Percentiles rank a stretch among this genome's conserved stretches.
These are phyloP conservation scores for Megalurothrips usitatus DNA, from an alignment of 2,888 invertebrate genomes.

Conservation along the genomic window DNA sequence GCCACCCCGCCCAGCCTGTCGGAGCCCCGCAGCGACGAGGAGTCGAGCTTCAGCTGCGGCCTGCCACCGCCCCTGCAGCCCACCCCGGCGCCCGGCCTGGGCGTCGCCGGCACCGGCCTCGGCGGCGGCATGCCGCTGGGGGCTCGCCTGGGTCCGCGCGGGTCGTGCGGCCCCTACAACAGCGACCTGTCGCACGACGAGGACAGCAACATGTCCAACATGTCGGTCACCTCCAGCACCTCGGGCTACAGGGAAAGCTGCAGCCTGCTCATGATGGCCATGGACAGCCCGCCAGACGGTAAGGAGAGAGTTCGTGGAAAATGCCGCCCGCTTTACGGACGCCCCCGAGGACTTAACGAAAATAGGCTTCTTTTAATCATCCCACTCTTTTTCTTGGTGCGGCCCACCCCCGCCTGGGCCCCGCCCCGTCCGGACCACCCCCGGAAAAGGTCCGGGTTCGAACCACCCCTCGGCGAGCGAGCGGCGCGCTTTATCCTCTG, in stretches of 20 bases:
- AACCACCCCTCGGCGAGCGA: too few relatives aligned
- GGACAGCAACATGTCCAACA: constrained; percentile 61
- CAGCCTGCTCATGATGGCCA: constrained; percentile 58
- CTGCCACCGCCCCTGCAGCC: constrained; percentile 11
- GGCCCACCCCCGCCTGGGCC: too few relatives aligned
- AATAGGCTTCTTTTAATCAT: too few relatives aligned
- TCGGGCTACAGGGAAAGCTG: constrained; percentile 60
- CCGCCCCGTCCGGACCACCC: too few relatives aligned
- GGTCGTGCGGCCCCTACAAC: constrained; percentile 29
- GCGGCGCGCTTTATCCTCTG: not conserved
- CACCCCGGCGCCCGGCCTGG: constrained; percentile 33
- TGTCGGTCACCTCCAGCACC: constrained; percentile 79
- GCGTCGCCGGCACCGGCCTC: constrained; percentile 36
- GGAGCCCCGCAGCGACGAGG: constrained; percentile 16
- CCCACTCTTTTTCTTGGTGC: too few relatives aligned
- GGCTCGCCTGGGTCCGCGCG: constrained; percentile 29
- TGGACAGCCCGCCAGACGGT: constrained; percentile 43
- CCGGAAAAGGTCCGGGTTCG: too few relatives aligned
- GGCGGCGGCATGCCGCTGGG: not conserved
- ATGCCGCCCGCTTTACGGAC: too few relatives aligned
- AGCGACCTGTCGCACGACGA: constrained; percentile 38
- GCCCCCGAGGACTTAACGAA: too few relatives aligned
- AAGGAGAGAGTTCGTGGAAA: not conserved
- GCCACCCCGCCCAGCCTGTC: constrained; percentile 18
- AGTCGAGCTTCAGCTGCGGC: not conserved